phyloP scores from a whole-genome alignment of 30 jellyfish, hydroid and myxozoan genomes.

The Chrysaora quinquecirrha region DNA sequence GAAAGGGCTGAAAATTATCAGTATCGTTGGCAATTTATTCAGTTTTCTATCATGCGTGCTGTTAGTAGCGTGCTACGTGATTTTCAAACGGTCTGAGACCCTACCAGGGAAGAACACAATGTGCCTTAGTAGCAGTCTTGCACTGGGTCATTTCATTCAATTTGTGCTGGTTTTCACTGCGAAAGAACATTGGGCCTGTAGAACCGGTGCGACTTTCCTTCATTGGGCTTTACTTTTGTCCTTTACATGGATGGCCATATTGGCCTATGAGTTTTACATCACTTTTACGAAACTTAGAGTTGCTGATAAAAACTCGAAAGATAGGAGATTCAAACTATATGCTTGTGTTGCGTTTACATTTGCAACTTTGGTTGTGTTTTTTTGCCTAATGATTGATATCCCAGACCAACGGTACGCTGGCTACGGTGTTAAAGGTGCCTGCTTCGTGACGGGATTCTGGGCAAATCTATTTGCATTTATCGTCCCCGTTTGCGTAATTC shows the following conservation, averaged over 20 bases:
- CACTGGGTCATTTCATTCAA: slow-evolving; percentile 2
- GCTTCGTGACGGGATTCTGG: slow-evolving; percentile 33
- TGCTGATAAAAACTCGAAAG: background rate
- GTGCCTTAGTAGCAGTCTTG: slow-evolving; percentile 24
- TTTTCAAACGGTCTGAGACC: background rate
- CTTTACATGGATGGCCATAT: slow-evolving; percentile 59
- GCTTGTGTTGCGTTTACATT: slow-evolving; percentile 6
- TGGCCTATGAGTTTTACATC: slow-evolving; percentile 34
- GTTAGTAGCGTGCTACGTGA: slow-evolving; percentile 10
- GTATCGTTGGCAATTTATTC: slow-evolving; percentile 15
- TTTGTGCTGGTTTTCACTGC: background rate
- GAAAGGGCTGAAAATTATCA: slow-evolving; percentile 2
- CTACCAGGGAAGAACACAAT: slow-evolving; percentile 44
- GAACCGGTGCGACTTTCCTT: slow-evolving; percentile 26
- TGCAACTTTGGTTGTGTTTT: background rate
- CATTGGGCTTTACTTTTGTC: slow-evolving; percentile 38
- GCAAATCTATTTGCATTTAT: slow-evolving; percentile 32
- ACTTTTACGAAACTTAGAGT: slow-evolving; percentile 34
- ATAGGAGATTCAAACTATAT: slow-evolving; percentile 19
- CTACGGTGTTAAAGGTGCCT: slow-evolving; percentile 43
- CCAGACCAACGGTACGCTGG: slow-evolving; percentile 48
- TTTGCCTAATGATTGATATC: slow-evolving; percentile 52
- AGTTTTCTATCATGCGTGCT: slow-evolving; percentile 13
- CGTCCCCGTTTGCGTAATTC: slow-evolving; percentile 15
- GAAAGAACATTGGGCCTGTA: slow-evolving; percentile 23